Percentiles rank a stretch among this genome's conserved stretches.
Evolutionary conservation across 2,113 vertebrate genomes (phyloP).

Genomic region (Chunga burmeisteri): DNA sequence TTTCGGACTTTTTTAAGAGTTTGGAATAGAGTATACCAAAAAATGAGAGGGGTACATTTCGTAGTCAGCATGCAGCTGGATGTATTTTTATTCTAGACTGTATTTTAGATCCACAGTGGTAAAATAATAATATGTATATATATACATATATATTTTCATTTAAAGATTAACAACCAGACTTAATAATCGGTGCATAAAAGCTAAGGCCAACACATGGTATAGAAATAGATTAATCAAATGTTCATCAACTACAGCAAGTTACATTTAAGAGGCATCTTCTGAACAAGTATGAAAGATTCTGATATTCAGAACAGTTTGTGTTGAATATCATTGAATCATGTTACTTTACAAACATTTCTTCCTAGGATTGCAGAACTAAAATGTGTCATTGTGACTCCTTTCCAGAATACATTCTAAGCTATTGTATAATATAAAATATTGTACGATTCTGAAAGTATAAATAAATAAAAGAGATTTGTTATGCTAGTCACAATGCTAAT

Average conservation of each 20-base stretch:
- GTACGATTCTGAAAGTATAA: not conserved
- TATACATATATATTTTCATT: not conserved
- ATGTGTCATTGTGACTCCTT: not conserved
- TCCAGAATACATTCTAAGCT: slow-evolving; percentile 2
- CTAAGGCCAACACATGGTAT: rapidly evolving
- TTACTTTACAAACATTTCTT: slow-evolving; percentile 2
- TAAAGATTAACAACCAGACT: not conserved
- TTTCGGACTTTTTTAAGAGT: not conserved
- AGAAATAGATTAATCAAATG: not conserved
- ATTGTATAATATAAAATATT: slow-evolving; percentile 27
- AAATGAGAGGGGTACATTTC: not conserved
- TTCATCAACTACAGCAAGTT: not conserved
- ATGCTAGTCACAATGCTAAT: slow-evolving; percentile 57
- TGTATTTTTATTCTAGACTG: not conserved
- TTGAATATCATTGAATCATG: not conserved
- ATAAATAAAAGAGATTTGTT: slow-evolving; percentile 39
- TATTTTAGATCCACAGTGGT: not conserved
- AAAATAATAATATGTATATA: not conserved
- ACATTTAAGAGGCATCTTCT: not conserved
- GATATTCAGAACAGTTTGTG: not conserved
- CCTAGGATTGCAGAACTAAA: not conserved
- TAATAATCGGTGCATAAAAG: not conserved
- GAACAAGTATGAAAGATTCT: not conserved
- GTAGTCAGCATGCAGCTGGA: not conserved
- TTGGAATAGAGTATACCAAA: not conserved